Base-by-base conservation (phyloP, 2,888 invertebrate genomes). In the Petrolisthes cinctipes region DNA sequence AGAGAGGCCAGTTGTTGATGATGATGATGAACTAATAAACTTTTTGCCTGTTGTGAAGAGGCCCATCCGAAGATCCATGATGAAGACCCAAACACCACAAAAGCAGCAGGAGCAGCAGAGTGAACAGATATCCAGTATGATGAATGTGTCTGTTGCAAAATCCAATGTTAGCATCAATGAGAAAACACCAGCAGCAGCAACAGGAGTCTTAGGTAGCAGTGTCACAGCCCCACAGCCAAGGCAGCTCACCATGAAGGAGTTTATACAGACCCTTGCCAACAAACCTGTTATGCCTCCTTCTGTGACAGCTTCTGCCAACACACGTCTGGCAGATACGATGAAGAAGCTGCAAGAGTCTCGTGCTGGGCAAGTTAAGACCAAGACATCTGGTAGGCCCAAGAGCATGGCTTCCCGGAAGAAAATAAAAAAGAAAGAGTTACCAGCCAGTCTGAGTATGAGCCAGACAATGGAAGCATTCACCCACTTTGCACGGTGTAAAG, bases 221-320 rank as follows among this genome's bases (percentile, higher is more conserved):
- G 61, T 11, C 9, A 17, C 61, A 61, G 20, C 6, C 6, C 20
- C 71, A 11, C 14, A n/a, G 20, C 71, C 71, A 71, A 11, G 20
- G 20, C 71, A 71, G 20, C 71, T 71, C 6, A 71, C 71, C 71
- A 71, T 71, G 71, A 71, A n/a, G 20, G 71, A 71, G 20, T 71
- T 71, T n/a, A n/a, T 71, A 71, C 71, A 17, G 20, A 71, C 14
- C 6, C 14, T 71, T 6, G 6, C 71, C 11, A 71, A 71, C n/a
- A 71, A 71, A n/a, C 71, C 71, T n/a, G 71, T 71, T 6, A 71
- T n/a, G 20, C 11, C 71, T 6, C 71, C 71, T 37, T 37, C 37
- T n/a, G 20, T 71, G 11, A 20, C 71, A n/a, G 71, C 14, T n/a
- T 11, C 71, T 6, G 71, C 71, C 17, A 71, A 71, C 6, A 20